Evolutionary conservation across 2,888 invertebrate genomes (phyloP).

Genomic region (Callyntrura guangdongensis): DNA sequence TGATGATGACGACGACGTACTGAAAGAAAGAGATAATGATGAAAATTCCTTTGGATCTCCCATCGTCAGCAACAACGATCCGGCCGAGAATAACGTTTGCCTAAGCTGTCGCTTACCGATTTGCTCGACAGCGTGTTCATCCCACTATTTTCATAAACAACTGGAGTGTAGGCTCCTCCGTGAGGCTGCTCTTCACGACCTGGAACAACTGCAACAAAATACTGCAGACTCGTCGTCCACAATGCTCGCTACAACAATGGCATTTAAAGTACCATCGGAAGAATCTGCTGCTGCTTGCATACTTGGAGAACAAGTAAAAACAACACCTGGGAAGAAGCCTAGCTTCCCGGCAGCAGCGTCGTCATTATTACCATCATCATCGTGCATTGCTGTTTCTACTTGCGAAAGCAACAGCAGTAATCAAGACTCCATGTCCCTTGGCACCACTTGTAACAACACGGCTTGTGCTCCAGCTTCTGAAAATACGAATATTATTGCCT

Average conservation of each 20-base stretch:
- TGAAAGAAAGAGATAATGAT: conserved; percentile 69
- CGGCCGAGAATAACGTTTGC: conserved; percentile 70
- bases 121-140: conserved; percentile 79
- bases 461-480: conserved; percentile 41
- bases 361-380: conserved; percentile 49
- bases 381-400: background rate
- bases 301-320: conserved; percentile 21
- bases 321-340: conserved; percentile 47
- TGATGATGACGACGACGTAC: conserved; percentile 41
- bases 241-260: conserved; percentile 21
- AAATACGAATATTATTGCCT: conserved; percentile 63
- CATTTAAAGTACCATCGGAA: conserved; percentile 14
- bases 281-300: conserved; percentile 4
- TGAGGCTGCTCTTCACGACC: conserved; percentile 74
- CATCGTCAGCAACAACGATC: conserved; percentile 62
- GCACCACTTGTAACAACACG: conserved; percentile 79
- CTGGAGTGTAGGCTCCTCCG: conserved; percentile 83
- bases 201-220: conserved; percentile 64
- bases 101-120: conserved; percentile 82
- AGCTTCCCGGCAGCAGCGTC: conserved; percentile 30
- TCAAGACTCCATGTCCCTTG: conserved; percentile 74
- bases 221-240: conserved; percentile 10
- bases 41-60: conserved; percentile 59
- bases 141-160: conserved; percentile 83
- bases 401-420: conserved; percentile 70